Percentiles rank a stretch among this genome's conserved stretches.
Evolutionary conservation across 53 echinoderm and acorn worm species (phyloP).

Genomic region (Patiria pectinifera): DNA sequence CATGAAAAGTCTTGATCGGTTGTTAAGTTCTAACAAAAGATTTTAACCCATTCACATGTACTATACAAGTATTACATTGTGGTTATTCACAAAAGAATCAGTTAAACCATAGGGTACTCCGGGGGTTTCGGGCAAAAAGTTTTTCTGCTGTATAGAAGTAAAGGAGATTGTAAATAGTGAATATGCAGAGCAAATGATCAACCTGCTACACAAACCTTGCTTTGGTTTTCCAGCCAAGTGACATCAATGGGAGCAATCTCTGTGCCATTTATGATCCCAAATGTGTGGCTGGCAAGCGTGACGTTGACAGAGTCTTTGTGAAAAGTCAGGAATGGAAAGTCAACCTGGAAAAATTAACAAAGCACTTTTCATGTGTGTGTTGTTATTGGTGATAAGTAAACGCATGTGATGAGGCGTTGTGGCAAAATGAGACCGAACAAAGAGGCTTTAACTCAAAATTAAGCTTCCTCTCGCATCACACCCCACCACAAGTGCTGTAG

Average conservation of each 20-base stretch:
- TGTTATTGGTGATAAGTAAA: neutral
- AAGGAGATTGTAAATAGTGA: too few species aligned
- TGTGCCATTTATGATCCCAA: constrained; percentile 56
- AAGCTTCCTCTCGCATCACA: too few species aligned
- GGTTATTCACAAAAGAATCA: neutral
- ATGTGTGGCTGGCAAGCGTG: constrained; percentile 53
- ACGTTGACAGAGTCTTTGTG: constrained; percentile 62
- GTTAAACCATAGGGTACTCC: too few species aligned
- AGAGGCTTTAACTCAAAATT: too few species aligned
- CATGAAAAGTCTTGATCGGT: neutral
- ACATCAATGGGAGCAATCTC: constrained; percentile 30
- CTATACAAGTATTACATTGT: neutral
- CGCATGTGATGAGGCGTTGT: neutral
- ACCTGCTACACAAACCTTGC: constrained; percentile 20
- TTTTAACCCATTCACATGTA: too few species aligned
- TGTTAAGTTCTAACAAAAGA: too few species aligned
- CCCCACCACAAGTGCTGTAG: too few species aligned
- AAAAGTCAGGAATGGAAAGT: constrained; percentile 70
- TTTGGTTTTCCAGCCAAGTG: constrained; percentile 20
- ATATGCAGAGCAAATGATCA: too few species aligned
- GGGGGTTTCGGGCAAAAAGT: too few species aligned
- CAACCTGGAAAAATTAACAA: constrained; percentile 62
- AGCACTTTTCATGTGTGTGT: neutral
- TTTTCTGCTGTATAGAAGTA: too few species aligned
- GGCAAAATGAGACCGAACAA: too few species aligned